Base-by-base conservation (phyloP, 1,140 invertebrate genomes). In the Fopius arisanus region DNA sequence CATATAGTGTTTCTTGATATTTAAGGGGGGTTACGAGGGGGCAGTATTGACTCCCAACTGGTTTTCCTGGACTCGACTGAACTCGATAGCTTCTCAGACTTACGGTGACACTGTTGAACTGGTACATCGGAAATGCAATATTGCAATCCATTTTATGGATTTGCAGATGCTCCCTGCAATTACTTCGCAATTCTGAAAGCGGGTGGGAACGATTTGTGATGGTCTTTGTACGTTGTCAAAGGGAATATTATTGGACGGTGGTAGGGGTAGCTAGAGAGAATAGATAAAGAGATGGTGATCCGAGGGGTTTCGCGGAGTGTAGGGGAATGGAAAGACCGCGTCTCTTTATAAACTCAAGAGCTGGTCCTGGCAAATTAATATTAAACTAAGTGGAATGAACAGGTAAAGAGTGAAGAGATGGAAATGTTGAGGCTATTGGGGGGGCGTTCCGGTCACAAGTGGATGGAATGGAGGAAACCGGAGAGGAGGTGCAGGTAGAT, bases 1-100 rank as follows among this genome's bases (percentile, higher is more conserved):
- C 54, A 59, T 59, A 59, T 23, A 59, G 54, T 28, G 54, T 59
- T 26, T 59, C 19, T 59, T 59, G 54, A 59, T 59, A 59, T 59
- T 59, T 28, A 12, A 48, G 43, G 43, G n/a, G n/a, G n/a, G n/a
- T n/a, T n/a, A n/a, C n/a, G n/a, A n/a, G n/a, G n/a, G n/a, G n/a
- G 43, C 16, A 48, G 16, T 48, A 48, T 19, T 19, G 7, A 48
- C 4, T 14, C 43, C 43, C 43, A 0, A 12, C 43, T 16, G 6
- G 43, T 1, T n/a, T 14, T 12, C 16, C 43, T 19, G n/a, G 14
- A 19, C 10, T 4, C 1, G 16, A 48, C 43, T 48, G 16, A 48
- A 19, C 10, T n/a, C 10, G n/a, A 48, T 48, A 48, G 43, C 16
- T 48, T 19, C 43, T 5, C 7, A 5, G 43, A 48, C n/a, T 48